phyloP scores from a whole-genome alignment of 2,797 vertebrate species.

The Molossus alvarezi region DNA sequence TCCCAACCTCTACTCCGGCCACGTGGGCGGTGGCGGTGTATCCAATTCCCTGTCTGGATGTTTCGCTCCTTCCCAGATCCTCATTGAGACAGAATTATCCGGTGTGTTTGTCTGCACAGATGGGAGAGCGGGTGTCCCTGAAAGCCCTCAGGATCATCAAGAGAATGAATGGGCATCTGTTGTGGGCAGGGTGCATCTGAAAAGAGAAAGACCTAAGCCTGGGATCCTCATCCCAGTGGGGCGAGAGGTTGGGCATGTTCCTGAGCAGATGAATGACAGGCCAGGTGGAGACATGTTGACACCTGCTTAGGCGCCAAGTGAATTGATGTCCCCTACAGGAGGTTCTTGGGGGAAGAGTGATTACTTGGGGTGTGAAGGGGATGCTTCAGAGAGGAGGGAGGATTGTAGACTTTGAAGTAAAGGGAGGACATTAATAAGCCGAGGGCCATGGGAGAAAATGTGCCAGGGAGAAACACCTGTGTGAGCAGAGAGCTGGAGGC shows the following conservation, averaged over 20 bases:
- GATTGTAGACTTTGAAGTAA: background rate
- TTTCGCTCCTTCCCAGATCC: background rate
- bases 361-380: background rate
- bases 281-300: background rate
- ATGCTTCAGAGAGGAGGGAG: background rate
- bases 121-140: background rate
- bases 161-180: slow-evolving; percentile 11
- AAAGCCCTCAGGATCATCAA: background rate
- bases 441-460: background rate
- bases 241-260: rapidly evolving
- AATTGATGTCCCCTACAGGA: background rate
- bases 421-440: background rate
- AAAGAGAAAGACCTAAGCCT: background rate
- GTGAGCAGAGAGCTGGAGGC: background rate
- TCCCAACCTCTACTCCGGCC: background rate
- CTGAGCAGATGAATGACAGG: background rate
- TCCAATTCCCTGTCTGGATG: background rate
- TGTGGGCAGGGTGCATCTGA: background rate
- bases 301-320: background rate
- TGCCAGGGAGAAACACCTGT: background rate
- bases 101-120: background rate
- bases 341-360: background rate
- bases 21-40: rapidly evolving
- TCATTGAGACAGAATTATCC: background rate
- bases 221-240: background rate